These are phyloP conservation scores for Antennarius striatus DNA, from an alignment of 2,113 vertebrate species.

Conservation along the genomic window DNA sequence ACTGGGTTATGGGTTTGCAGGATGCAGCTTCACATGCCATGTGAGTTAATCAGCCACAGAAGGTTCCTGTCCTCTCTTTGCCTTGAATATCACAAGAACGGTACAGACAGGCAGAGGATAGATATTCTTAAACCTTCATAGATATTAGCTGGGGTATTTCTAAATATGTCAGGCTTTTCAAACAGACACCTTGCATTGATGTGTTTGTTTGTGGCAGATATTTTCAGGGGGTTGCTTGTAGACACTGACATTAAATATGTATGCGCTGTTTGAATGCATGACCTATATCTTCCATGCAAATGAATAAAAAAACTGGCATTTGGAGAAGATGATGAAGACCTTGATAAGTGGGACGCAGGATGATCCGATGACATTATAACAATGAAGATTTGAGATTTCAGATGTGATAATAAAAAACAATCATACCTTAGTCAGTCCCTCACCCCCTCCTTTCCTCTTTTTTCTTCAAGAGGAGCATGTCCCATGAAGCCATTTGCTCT, in stretches of 20 bases:
- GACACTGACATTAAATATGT: conserved; percentile 79
- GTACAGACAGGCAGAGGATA: background rate
- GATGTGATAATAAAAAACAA: conserved; percentile 59
- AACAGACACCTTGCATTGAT: conserved; percentile 19
- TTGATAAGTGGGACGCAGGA: conserved; percentile 72
- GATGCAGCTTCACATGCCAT: no score
- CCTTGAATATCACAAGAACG: background rate
- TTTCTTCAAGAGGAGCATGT: conserved; percentile 35
- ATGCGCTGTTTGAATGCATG: conserved; percentile 76
- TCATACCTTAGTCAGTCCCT: conserved; percentile 33
- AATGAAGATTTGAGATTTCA: conserved; percentile 63
- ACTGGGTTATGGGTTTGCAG: no score
- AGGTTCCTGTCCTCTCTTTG: conserved; percentile 26
- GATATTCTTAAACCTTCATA: conserved; percentile 30
- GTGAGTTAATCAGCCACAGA: conserved; percentile 2
- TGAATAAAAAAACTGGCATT: conserved; percentile 77
- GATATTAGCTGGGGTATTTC: conserved; percentile 38
- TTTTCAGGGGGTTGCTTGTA: conserved; percentile 57
- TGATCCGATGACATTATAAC: conserved; percentile 65
- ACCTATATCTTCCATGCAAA: conserved; percentile 80
- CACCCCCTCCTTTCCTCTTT: conserved; percentile 9
- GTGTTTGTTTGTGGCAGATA: conserved; percentile 28
- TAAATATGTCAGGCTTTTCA: conserved; percentile 29
- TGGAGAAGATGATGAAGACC: conserved; percentile 63
- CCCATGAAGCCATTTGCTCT: conserved; percentile 38